Conservation (phyloP, 2,888 invertebrate species). For the Pocota personata region DNA sequence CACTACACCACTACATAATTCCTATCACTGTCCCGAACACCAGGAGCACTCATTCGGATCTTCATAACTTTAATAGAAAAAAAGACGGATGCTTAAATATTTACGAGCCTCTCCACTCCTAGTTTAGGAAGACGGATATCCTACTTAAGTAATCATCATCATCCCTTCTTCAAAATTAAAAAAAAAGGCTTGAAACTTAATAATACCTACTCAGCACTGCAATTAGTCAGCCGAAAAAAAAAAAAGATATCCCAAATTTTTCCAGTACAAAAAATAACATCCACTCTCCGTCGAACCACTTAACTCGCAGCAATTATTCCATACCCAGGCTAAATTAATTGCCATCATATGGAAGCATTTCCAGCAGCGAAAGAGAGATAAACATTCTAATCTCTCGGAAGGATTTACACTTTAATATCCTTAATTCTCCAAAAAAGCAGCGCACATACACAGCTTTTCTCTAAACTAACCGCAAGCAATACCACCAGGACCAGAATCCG, state of each 20-base stretch:
- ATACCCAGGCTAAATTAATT: constrained; percentile 37
- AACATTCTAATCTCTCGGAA: constrained; percentile 37
- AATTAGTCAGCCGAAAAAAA: background rate
- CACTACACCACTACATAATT: too few relatives aligned
- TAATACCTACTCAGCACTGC: background rate
- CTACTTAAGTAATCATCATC: background rate
- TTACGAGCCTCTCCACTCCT: too few relatives aligned
- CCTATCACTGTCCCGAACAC: too few relatives aligned
- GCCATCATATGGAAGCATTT: constrained; percentile 33
- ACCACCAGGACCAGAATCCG: constrained; percentile 10
- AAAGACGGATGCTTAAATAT: too few relatives aligned
- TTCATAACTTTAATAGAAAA: too few relatives aligned
- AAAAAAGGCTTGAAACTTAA: background rate
- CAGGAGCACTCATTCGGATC: too few relatives aligned
- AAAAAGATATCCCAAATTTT: background rate
- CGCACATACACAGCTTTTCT: background rate
- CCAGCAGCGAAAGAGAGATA: constrained; percentile 25
- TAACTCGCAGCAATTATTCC: constrained; percentile 11
- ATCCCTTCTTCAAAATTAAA: background rate
- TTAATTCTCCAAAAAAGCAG: constrained; percentile 32
- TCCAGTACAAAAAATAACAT: background rate
- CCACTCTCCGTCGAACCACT: background rate
- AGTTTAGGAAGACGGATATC: background rate
- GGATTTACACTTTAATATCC: constrained; percentile 57
- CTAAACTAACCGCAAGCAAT: constrained; percentile 8